phyloP scores from a whole-genome alignment of 2,888 invertebrate genomes.

The Agrilus mali region DNA sequence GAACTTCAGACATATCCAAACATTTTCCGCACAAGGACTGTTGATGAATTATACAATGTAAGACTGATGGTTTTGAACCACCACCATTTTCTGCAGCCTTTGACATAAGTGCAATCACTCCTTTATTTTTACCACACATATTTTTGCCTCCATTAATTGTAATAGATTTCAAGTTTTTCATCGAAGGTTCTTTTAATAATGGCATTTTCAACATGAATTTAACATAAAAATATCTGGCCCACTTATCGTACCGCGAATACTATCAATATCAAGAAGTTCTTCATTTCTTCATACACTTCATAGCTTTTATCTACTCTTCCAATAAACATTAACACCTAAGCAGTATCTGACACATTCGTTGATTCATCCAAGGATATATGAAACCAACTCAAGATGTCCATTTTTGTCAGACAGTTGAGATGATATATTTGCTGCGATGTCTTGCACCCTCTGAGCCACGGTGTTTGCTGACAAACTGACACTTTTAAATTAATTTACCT shows the following conservation, averaged over 20 bases:
- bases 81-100: conserved; percentile 19
- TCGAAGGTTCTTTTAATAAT: conserved; percentile 12
- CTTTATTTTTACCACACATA: conserved; percentile 18
- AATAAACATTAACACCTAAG: too few relatives aligned
- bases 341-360: conserved; percentile 15
- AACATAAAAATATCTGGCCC: too few relatives aligned
- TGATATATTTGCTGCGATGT: too few relatives aligned
- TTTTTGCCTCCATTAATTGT: too few relatives aligned
- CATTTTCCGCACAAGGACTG: conserved; percentile 22
- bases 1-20: conserved; percentile 21
- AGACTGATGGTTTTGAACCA: conserved; percentile 19
- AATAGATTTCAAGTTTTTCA: conserved; percentile 16
- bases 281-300: conserved; percentile 12
- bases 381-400: conserved; percentile 12
- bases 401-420: conserved; percentile 10
- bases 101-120: conserved; percentile 17
- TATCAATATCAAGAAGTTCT: conserved; percentile 11
- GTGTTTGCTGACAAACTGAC: conserved; percentile 17
- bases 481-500: conserved; percentile 6
- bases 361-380: conserved; percentile 14
- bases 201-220: conserved; percentile 11
- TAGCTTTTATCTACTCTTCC: too few relatives aligned
- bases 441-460: conserved; percentile 10
- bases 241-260: conserved; percentile 13
- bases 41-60: conserved; percentile 22